Evolutionary conservation across 2,113 vertebrate species (phyloP).

Genomic region (Bothrops jararaca): DNA sequence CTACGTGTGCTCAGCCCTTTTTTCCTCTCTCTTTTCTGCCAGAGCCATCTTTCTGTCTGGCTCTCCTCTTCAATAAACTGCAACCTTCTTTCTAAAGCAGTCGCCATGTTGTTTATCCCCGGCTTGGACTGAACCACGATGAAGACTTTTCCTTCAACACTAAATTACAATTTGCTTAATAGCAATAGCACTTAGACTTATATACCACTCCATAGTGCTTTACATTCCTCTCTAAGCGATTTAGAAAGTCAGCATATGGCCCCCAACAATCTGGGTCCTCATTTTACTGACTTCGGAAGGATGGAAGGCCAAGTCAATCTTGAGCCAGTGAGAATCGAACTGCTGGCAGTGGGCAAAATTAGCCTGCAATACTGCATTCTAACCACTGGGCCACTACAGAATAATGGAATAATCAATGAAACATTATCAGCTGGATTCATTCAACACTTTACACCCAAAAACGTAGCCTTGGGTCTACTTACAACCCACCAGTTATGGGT

Average conservation of each 20-base stretch:
- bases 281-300: background rate
- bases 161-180: background rate
- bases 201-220: background rate
- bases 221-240: background rate
- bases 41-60: no score
- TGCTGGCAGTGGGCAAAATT: background rate
- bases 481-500: background rate
- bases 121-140: no score
- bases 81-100: no score
- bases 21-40: no score
- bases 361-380: background rate
- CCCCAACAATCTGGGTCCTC: background rate
- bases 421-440: background rate
- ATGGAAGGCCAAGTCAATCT: no score
- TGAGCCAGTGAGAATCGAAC: no score
- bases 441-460: background rate
- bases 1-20: no score
- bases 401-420: background rate
- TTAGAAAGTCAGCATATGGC: no score
- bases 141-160: no score
- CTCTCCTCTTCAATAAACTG: no score
- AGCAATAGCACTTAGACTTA: background rate
- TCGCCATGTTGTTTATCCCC: no score
- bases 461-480: background rate
- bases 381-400: background rate